Percentiles rank a stretch among this genome's conserved stretches.
phyloP scores from a whole-genome alignment of 2,888 invertebrate species.

The Standfussiana lucernea region DNA sequence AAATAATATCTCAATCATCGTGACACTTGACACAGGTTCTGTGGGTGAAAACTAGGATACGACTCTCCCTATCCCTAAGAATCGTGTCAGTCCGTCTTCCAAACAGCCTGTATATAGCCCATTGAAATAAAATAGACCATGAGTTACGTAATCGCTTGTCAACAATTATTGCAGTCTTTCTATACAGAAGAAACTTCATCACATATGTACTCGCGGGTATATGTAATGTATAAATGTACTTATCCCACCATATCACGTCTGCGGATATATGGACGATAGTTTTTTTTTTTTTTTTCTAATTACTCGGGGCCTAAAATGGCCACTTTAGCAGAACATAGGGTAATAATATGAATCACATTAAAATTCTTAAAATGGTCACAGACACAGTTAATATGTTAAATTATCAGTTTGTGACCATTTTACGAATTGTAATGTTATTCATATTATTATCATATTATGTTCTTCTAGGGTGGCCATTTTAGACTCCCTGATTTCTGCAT shows the following conservation, averaged over 20 bases:
- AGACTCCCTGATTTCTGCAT: background rate
- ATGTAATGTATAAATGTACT: background rate
- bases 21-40: background rate
- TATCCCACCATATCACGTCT: constrained; percentile 17
- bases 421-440: too few species aligned
- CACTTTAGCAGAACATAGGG: too few species aligned
- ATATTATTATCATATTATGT: too few species aligned
- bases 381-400: too few species aligned
- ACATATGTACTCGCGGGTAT: constrained; percentile 26
- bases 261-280: background rate
- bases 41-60: background rate
- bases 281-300: constrained; percentile 7
- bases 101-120: constrained; percentile 40
- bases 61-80: background rate
- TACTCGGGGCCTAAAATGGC: too few species aligned
- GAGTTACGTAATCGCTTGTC: constrained; percentile 72
- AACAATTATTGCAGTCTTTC: constrained; percentile 63
- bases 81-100: background rate
- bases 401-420: too few species aligned
- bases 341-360: too few species aligned
- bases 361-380: too few species aligned
- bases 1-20: background rate
- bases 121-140: constrained; percentile 70
- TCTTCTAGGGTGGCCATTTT: too few species aligned
- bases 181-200: constrained; percentile 53